Percentiles rank a stretch among this genome's conserved stretches.
Conservation (phyloP, 2,888 invertebrate species). For the Melieria picta region DNA sequence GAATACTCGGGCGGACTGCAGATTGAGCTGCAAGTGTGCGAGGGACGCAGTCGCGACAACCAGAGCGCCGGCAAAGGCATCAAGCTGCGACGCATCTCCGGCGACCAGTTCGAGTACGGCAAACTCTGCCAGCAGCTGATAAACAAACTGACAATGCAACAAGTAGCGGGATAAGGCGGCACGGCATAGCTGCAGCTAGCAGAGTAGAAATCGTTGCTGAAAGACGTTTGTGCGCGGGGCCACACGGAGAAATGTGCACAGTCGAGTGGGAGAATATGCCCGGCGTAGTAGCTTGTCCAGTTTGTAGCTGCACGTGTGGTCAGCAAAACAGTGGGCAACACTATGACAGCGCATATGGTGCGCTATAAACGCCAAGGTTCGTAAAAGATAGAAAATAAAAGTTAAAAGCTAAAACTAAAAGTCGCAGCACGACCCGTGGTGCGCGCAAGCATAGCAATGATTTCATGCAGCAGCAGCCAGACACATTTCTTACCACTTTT, state of each 20-base stretch:
- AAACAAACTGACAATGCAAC: constrained; percentile 82
- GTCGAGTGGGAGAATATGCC: background rate
- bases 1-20: constrained; percentile 87
- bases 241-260: background rate
- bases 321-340: too few relatives aligned
- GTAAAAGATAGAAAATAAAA: background rate
- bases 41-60: constrained; percentile 72
- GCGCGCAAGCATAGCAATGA: too few relatives aligned
- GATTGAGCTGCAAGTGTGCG: constrained; percentile 83
- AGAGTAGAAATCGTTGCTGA: too few relatives aligned
- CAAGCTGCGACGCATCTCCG: constrained; percentile 86
- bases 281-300: background rate
- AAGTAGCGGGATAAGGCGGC: constrained; percentile 53
- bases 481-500: too few relatives aligned
- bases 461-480: too few relatives aligned
- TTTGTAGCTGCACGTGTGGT: too few relatives aligned
- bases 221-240: background rate
- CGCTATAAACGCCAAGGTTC: background rate
- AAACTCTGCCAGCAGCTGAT: constrained; percentile 89
- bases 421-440: too few relatives aligned
- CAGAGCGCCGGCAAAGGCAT: constrained; percentile 77
- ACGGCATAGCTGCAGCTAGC: too few relatives aligned
- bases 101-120: constrained; percentile 87
- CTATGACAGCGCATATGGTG: background rate
- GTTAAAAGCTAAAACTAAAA: too few relatives aligned